Percentiles rank a stretch among this genome's conserved stretches.
Evolutionary conservation across 1,140 invertebrate species (phyloP).

Genomic region (Drosophila bifasciata): DNA sequence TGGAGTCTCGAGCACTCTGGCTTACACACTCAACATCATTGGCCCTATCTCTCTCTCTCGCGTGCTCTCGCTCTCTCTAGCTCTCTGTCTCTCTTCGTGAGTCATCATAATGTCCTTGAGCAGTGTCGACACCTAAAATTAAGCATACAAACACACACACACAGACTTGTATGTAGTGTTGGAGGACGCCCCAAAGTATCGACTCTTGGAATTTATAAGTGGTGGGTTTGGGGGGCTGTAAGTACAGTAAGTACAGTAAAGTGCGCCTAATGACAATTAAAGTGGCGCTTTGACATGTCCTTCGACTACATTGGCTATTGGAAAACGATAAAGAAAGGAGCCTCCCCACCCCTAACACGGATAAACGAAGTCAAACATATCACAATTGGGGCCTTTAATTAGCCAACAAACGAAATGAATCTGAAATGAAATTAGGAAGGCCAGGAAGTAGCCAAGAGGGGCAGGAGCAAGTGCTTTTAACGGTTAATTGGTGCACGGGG

Average conservation of each 20-base stretch:
- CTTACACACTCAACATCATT: constrained; percentile 37
- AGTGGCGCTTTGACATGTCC: constrained; percentile 41
- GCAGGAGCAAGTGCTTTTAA: constrained; percentile 51
- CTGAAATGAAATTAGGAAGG: constrained; percentile 53
- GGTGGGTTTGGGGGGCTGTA: constrained; percentile 17
- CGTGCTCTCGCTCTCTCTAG: not conserved
- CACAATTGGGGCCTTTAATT: constrained; percentile 50
- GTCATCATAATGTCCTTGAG: constrained; percentile 54
- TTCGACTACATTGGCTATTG: constrained; percentile 41
- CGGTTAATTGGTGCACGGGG: constrained; percentile 66
- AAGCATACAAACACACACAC: constrained; percentile 38
- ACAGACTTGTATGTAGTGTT: constrained; percentile 2
- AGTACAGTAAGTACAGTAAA: constrained; percentile 50
- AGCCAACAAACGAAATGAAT: constrained; percentile 43
- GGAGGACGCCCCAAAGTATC: not conserved
- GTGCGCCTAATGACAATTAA: constrained; percentile 69
- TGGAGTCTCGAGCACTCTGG: constrained; percentile 15
- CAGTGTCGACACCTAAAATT: constrained; percentile 70
- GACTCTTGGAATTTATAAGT: constrained; percentile 7
- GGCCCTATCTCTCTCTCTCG: not conserved
- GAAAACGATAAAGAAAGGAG: constrained; percentile 59
- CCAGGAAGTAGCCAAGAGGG: too few relatives aligned
- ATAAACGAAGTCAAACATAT: constrained; percentile 43
- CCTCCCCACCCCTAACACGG: not conserved
- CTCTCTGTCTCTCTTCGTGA: constrained; percentile 10